A percentile compares a stretch with the other conserved stretches of the same genome.
Evolutionary conservation across 2,797 vertebrate species (phyloP).

Genomic region (Carcharodon carcharias): DNA sequence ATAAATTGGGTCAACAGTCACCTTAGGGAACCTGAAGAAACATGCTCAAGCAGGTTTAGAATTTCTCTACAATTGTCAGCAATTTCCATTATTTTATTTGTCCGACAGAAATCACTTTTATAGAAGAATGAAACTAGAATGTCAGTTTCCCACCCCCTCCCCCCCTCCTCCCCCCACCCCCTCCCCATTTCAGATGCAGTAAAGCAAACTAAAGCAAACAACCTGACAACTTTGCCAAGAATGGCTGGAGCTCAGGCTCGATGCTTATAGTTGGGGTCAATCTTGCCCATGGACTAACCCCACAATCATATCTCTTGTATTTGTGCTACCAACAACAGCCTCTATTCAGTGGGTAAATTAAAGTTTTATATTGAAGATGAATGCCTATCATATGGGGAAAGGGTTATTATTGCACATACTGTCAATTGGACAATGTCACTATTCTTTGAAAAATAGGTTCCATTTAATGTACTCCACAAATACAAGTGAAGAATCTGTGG

Average conservation of each 20-base stretch:
- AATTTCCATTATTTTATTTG: background rate
- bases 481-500: background rate
- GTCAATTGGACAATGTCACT: too few relatives aligned
- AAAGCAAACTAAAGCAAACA: background rate
- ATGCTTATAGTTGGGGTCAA: background rate
- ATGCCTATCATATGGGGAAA: background rate
- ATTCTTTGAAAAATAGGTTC: background rate
- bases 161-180: too few relatives aligned
- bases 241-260: background rate
- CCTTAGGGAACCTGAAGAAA: background rate
- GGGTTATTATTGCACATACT: background rate
- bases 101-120: background rate
- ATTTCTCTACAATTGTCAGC: background rate
- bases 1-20: background rate
- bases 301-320: background rate
- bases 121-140: background rate
- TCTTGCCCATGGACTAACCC: background rate
- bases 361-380: background rate
- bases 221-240: background rate
- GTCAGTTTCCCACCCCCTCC: background rate
- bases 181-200: background rate
- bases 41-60: background rate
- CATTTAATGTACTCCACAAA: background rate
- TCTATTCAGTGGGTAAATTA: background rate
- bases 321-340: too few relatives aligned